A percentile compares a stretch with the other conserved stretches of the same genome.
These are phyloP conservation scores for Vanessa cardui DNA, from an alignment of 2,888 invertebrate species.

Conservation along the genomic window DNA sequence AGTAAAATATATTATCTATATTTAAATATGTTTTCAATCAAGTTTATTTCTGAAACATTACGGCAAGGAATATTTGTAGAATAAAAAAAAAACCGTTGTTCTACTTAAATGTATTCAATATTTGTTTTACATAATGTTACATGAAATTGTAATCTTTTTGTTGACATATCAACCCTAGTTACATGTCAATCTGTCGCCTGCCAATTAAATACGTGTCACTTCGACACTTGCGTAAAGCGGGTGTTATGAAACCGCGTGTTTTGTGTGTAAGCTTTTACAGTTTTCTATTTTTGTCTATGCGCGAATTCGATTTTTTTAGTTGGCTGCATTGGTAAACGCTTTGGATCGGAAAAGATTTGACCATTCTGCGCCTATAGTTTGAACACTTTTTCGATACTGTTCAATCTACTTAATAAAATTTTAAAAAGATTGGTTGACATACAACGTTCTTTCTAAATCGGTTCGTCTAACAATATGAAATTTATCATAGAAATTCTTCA, in stretches of 20 bases:
- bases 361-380: neutral
- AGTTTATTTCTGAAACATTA: no score
- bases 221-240: slow-evolving; percentile 51
- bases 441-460: no score
- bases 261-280: slow-evolving; percentile 16
- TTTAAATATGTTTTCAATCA: no score
- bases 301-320: slow-evolving; percentile 15
- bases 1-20: no score
- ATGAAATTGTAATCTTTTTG: neutral
- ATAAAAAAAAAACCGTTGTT: no score
- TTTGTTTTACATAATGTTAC: no score
- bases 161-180: slow-evolving; percentile 8
- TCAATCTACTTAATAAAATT: neutral
- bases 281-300: slow-evolving; percentile 12
- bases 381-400: neutral
- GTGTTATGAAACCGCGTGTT: slow-evolving; percentile 31
- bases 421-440: neutral
- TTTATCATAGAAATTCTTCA: no score
- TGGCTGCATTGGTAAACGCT: slow-evolving; percentile 11
- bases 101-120: no score
- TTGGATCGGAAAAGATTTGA: neutral
- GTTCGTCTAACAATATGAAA: no score
- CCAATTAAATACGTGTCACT: slow-evolving; percentile 59
- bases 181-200: slow-evolving; percentile 3
- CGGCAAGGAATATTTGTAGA: no score